Evolutionary conservation across 53 echinoderm and acorn worm genomes (phyloP).

Genomic region (Crossaster papposus): DNA sequence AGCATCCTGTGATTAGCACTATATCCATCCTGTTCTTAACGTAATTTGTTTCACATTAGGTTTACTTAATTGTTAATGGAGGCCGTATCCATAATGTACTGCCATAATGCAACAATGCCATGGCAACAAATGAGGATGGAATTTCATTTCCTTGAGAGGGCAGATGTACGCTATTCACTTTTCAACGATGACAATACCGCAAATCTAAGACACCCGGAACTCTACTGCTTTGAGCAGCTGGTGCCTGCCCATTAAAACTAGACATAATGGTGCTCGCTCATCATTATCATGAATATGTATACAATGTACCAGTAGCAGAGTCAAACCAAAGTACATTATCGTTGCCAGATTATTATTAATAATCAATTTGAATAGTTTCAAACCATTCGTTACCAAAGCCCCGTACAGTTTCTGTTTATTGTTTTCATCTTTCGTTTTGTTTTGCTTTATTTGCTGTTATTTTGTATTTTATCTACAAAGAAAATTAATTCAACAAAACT

Average conservation of each 20-base stretch:
- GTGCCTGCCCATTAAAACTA: slow-evolving; percentile 11
- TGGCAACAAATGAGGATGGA: slow-evolving; percentile 53
- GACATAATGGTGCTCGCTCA: not conserved
- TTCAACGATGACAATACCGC: not conserved
- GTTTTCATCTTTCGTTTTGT: no score
- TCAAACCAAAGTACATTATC: not conserved
- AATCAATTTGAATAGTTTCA: not conserved
- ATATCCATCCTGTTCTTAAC: no score
- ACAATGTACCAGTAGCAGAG: no score
- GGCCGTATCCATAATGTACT: not conserved
- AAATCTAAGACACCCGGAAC: not conserved
- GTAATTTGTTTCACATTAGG: not conserved
- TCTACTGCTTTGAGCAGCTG: slow-evolving; percentile 27
- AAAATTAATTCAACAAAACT: no score
- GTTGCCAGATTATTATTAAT: not conserved
- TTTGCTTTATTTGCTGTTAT: no score
- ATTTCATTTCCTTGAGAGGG: slow-evolving; percentile 43
- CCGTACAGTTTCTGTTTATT: no score
- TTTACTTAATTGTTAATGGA: not conserved
- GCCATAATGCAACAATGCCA: slow-evolving; percentile 15
- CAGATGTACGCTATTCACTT: slow-evolving; percentile 14
- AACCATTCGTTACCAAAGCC: no score
- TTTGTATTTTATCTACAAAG: no score
- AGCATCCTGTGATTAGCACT: no score
- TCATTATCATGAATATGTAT: not conserved